A percentile compares a stretch with the other conserved stretches of the same genome.
Evolutionary conservation across 35 echinoderm and acorn worm genomes (phyloP).

Genomic region (Stichopus chloronotus): DNA sequence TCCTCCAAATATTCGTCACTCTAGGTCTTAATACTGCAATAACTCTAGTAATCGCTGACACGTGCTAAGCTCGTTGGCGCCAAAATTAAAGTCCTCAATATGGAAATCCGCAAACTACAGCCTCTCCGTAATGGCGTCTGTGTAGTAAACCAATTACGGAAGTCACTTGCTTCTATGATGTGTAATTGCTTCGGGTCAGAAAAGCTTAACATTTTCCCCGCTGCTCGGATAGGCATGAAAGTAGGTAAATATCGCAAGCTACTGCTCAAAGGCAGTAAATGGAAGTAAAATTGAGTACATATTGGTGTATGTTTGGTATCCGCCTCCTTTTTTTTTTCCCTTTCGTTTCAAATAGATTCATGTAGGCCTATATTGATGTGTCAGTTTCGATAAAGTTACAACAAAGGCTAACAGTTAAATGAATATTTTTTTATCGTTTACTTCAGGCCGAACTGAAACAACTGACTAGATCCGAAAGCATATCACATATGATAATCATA

Average conservation of each 20-base stretch:
- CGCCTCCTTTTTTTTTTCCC: no score
- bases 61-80: constrained; percentile 36
- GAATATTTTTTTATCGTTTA: no score
- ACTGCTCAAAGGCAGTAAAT: not conserved
- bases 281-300: no score
- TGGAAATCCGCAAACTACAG: not conserved
- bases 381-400: no score
- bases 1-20: not conserved
- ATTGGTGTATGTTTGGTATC: no score
- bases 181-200: constrained; percentile 33
- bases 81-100: constrained; percentile 44
- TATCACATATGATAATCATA: no score
- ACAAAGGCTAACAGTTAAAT: no score
- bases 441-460: no score
- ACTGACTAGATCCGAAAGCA: no score
- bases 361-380: no score
- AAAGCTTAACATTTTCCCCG: not conserved
- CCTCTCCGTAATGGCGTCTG: constrained; percentile 13
- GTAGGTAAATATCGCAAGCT: not conserved
- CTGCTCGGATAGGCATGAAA: not conserved
- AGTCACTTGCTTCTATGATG: not conserved
- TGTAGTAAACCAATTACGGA: constrained; percentile 39
- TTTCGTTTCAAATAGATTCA: no score
- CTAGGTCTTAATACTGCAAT: constrained; percentile 1
- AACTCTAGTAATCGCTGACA: constrained; percentile 29